Base-by-base conservation (phyloP, 2,888 invertebrate species). In the Monopis laevigella region DNA sequence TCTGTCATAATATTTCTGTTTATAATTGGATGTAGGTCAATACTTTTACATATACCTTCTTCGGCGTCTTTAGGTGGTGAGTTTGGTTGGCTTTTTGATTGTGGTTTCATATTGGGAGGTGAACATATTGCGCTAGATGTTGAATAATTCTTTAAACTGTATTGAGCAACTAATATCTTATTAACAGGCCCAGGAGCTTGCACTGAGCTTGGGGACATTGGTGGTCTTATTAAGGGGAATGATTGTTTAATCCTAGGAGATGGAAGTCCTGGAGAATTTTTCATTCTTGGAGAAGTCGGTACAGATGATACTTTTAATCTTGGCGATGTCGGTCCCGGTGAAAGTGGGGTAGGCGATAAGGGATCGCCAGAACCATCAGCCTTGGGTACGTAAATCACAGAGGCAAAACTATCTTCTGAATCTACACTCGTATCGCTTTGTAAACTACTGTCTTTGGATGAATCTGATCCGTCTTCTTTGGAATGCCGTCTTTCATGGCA, bases 371-470 rank as follows among this genome's bases (percentile, higher is more conserved):
- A 70, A 29, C 85, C 84, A 53, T 91, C 90, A 39, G 90, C 87
- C 71, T 92, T 93, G 42, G 94, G 93, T 55, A 94, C 89, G 61
- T 89, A 94, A 58, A 96, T 95, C 34, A 96, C 95, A 47, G 94
- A 94, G 43, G 94, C 93, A 59, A 95, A 93, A 65, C 93, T 94
- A 58, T 96, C 95, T 65, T 96, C 95, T 1, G 93, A 93, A 65
- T 96, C 96, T 24, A 95, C 92, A 70, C 94, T 94, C 1, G 95
- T 95, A 60, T 96, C 96, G 64, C 94, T 94, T 69, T 95, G 95
- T 44, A 95, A 82, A 62, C 94, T 94, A 62, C 93, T 91, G 54
- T 92, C 92, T 69, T 92, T 92, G 2, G 92, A 92, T 4, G 92
- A 92, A 60, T 92, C 92, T 0, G 94, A 94, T 10, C 93, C 93